Evolutionary conservation across 1,140 invertebrate species (phyloP).

Genomic region (Drosophila seguyi): DNA sequence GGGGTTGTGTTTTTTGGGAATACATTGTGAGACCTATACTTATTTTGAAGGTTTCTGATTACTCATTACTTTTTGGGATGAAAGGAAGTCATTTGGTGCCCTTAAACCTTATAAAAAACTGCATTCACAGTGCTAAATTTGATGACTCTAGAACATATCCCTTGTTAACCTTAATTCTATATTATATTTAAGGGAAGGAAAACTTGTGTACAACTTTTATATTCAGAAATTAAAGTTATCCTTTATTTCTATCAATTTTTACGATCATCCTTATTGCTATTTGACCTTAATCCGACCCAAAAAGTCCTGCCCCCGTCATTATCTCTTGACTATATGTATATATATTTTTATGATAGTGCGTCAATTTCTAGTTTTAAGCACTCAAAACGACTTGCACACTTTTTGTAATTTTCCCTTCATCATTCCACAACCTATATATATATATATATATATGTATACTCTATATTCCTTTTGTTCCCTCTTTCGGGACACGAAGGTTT

Average conservation of each 20-base stretch:
- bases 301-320: conserved; percentile 33
- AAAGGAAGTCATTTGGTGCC: background rate
- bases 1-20: background rate
- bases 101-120: background rate
- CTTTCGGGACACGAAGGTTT: conserved; percentile 25
- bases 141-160: background rate
- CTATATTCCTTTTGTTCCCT: conserved; percentile 24
- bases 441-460: too few relatives aligned
- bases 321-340: conserved; percentile 27
- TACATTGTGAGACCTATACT: background rate
- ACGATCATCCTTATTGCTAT: conserved; percentile 16
- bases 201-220: background rate
- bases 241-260: conserved; percentile 9
- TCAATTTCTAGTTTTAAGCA: conserved; percentile 48
- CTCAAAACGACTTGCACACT: conserved; percentile 35
- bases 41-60: background rate
- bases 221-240: background rate
- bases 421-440: background rate
- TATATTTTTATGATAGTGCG: conserved; percentile 46
- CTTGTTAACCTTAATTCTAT: background rate
- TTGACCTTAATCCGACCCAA: conserved; percentile 67
- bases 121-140: background rate
- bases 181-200: background rate
- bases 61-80: conserved; percentile 3
- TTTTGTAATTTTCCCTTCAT: conserved; percentile 11